Evolutionary conservation across 2,113 vertebrate species (phyloP).

Genomic region (Centrocercus urophasianus): DNA sequence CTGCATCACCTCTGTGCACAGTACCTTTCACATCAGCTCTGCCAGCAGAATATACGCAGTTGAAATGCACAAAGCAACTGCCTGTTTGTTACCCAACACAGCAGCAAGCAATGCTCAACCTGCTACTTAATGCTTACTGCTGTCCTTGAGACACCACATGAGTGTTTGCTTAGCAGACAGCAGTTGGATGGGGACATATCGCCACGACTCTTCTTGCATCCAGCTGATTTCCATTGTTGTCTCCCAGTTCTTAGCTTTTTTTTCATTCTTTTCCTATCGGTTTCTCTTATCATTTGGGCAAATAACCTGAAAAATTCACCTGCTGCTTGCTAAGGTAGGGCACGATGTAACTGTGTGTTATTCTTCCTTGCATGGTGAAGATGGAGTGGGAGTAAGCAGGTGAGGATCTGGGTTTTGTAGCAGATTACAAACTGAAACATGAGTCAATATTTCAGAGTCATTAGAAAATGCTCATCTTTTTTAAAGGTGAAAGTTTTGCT

Average conservation of each 20-base stretch:
- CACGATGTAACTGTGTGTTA: not conserved
- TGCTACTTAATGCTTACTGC: not conserved
- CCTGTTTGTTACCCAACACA: not conserved
- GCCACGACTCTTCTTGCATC: not conserved
- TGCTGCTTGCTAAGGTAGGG: not conserved
- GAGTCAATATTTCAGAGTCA: not conserved
- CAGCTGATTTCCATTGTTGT: not conserved
- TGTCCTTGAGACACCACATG: not conserved
- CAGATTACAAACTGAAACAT: not conserved
- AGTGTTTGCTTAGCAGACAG: not conserved
- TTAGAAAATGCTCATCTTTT: not conserved
- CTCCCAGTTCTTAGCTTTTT: not conserved
- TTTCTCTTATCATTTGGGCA: not conserved
- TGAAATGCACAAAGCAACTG: not conserved
- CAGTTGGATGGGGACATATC: not conserved
- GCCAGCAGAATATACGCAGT: not conserved
- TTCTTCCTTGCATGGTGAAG: not conserved
- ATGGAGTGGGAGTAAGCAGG: not conserved
- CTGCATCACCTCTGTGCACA: not conserved
- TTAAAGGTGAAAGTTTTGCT: not conserved
- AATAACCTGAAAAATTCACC: not conserved
- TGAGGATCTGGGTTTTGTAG: not conserved
- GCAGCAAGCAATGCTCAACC: not conserved
- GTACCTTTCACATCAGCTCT: not conserved
- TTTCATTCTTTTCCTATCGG: not conserved